Evolutionary conservation across 2,888 invertebrate genomes (phyloP), one percentile per base, ranked within the genome.

Genomic region (Lasius platythorax): DNA sequence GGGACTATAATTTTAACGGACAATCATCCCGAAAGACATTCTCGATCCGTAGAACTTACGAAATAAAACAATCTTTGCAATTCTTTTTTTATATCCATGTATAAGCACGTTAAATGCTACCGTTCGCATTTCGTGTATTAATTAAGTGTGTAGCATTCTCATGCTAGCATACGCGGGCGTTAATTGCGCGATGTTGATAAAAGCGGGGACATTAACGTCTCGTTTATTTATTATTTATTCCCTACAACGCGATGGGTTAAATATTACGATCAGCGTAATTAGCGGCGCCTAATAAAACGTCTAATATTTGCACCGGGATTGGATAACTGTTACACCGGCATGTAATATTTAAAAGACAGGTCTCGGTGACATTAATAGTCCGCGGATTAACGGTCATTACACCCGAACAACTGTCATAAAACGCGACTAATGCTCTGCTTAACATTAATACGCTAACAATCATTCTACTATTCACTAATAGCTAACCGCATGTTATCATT

Each of bases 1-100:
- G 70, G 70, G 37, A 56, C 37, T 28, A 50, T 50, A 83, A 85
- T 87, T 89, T 83, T 40, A 4, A n/a, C 9, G 46, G n/a, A 74
- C 18, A 64, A 56, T 28, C 28, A 37, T n/a, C n/a, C 28, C 28
- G 73, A 79, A 68, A 46, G 23, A 40, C 30, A 30, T 46, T 18
- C 5, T 18, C 37, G 53, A 37, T 18, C 50, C 50, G n/a, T 53
- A 46, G 11, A 33, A 18, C n/a, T 37, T 30, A 61, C 12, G n/a
- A 18, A 15, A 73, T 61, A 11, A 61, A 18, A 18, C 40, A 2
- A 56, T 56, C 28, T 18, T 28, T 28, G 9, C 12, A 23, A 18
- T 53, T 53, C 1, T 23, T 28, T 53, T 53, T 68, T 37, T 43
- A 56, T 68, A 23, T 33, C 2, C 18, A 9, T 6, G 3, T 23